Evolutionary conservation across 2,888 invertebrate species (phyloP), one percentile per base, ranked within the genome.

Genomic region (Fabriciana adippe): DNA sequence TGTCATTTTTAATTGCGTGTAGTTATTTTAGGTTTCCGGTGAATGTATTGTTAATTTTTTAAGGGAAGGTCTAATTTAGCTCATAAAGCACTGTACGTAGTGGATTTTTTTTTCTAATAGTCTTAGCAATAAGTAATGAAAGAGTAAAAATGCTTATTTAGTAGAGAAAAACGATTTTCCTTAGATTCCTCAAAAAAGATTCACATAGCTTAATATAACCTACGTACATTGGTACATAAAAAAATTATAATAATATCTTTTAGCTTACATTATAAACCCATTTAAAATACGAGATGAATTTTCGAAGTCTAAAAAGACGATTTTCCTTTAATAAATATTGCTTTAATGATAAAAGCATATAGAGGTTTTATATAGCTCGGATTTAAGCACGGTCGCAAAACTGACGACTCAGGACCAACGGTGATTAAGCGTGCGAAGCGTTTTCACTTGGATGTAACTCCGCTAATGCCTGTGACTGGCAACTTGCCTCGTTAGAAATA

Each of bases 381-480:
- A 51, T 48, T 41, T 14, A 41, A 60, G 47, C 51, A 21, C 51
- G 35, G 18, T 41, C 51, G 35, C 66, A 64, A 67, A 71, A 59
- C 62, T 66, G 72, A 68, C 68, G 70, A 69, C 66, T 70, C 70
- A 70, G 70, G 66, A 48, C 50, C 71, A 64, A 21, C 55, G 69
- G 79, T 85, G 81, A 85, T 87, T 87, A 87, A 86, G 87, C 86
- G 72, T 69, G 76, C 84, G 81, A 75, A 77, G 87, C 87, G 76
- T 70, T 83, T 82, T 77, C 72, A 70, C 66, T 67, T 51, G 47
- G 66, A 54, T 48, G 56, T 18, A 21, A 41, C 61, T 41, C 59
- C 59, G 70, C 71, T 72, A 68, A 71, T 71, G 69, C 54, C 59
- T 68, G 66, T 57, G 67, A 69, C 67, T 67, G 72, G 66, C 71